A percentile compares a stretch with the other conserved stretches of the same genome.
These are phyloP conservation scores for Heliconius charithonia DNA, from an alignment of 2,888 invertebrate genomes.

Conservation along the genomic window DNA sequence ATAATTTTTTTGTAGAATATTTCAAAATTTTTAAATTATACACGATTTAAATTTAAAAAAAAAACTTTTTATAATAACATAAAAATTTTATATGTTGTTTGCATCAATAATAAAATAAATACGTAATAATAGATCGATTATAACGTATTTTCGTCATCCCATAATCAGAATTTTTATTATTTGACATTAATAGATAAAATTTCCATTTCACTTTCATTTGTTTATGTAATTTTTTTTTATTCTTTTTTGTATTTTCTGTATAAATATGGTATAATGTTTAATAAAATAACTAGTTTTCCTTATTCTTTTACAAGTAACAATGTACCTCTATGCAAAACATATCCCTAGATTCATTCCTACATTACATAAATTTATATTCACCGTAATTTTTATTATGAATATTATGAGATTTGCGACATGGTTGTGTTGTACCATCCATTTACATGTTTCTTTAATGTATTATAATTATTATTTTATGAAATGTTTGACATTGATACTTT, in stretches of 20 bases:
- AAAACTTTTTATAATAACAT: neutral
- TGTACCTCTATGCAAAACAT: constrained; percentile 57
- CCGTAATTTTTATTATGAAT: constrained; percentile 19
- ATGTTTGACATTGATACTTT: neutral
- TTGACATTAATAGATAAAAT: neutral
- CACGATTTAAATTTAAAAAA: neutral
- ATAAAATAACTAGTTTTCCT: constrained; percentile 63
- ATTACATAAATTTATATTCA: constrained; percentile 39
- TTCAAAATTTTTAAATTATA: neutral
- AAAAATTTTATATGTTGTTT: neutral
- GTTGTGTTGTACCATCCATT: constrained; percentile 67
- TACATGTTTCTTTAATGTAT: constrained; percentile 42
- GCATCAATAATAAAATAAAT: neutral
- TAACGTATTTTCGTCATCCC: too few relatives aligned
- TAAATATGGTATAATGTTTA: neutral
- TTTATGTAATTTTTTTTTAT: too few relatives aligned
- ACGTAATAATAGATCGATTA: neutral
- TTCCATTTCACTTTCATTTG: neutral
- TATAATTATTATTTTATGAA: neutral
- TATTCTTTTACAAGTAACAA: constrained; percentile 55
- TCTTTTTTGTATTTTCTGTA: too few relatives aligned
- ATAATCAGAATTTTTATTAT: neutral
- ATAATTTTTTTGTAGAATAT: constrained; percentile 3
- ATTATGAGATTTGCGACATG: constrained; percentile 47
- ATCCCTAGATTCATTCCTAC: constrained; percentile 48